Percentiles rank a stretch among this genome's conserved stretches.
Evolutionary conservation across 1,140 invertebrate species (phyloP).

Genomic region (Oreohelix idahoensis): DNA sequence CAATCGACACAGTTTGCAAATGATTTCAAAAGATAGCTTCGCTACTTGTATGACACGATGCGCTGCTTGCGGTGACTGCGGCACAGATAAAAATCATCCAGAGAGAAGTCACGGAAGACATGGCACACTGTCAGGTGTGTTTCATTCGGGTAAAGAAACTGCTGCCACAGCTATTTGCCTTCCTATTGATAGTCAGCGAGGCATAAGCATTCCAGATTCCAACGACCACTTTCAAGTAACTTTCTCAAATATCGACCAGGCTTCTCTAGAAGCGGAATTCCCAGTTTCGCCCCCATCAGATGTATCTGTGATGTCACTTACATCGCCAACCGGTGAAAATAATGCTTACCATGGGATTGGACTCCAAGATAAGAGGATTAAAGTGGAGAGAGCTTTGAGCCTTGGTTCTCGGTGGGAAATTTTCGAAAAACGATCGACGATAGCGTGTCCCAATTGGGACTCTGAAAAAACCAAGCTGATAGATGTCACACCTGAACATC

Average conservation of each 20-base stretch:
- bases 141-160: neutral
- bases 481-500: neutral
- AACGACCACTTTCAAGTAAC: too few species aligned
- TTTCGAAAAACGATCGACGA: neutral
- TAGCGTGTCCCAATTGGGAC: neutral
- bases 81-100: neutral
- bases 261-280: neutral
- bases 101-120: neutral
- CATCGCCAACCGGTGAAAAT: neutral
- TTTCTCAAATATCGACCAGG: neutral
- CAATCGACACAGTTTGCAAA: neutral
- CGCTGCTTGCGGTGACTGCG: neutral
- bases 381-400: neutral
- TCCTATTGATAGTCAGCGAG: neutral
- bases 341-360: neutral
- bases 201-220: neutral
- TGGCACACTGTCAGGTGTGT: neutral
- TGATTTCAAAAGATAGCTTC: neutral
- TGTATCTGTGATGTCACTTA: neutral
- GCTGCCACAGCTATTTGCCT: neutral
- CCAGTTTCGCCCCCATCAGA: neutral
- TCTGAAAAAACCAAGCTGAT: neutral
- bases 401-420: neutral
- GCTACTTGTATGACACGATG: neutral
- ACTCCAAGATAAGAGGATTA: neutral